Percentiles rank a stretch among this genome's conserved stretches.
Evolutionary conservation across 92 coral and sea anemone species (phyloP).

Genomic region (Isaurus tuberculatus): DNA sequence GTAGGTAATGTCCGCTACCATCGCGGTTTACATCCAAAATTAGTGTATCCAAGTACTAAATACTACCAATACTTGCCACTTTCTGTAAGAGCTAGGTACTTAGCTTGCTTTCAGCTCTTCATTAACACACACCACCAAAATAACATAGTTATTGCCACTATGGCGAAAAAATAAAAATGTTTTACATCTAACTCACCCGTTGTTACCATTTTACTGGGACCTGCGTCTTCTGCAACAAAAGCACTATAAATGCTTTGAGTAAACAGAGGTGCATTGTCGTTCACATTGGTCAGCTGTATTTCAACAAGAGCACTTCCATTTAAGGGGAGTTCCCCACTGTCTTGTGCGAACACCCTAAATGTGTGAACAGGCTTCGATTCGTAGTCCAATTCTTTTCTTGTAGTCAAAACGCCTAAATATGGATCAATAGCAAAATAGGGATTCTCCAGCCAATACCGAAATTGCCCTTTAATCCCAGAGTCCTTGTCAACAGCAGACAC

Average conservation of each 20-base stretch:
- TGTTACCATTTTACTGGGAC: slow-evolving; percentile 75
- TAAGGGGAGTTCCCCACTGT: slow-evolving; percentile 79
- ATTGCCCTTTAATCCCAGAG: slow-evolving; percentile 90
- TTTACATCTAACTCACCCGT: slow-evolving; percentile 70
- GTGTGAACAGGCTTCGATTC: slow-evolving; percentile 71
- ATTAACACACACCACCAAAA: too few species aligned
- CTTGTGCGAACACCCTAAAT: slow-evolving; percentile 83
- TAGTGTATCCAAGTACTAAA: too few species aligned
- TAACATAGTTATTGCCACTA: too few species aligned
- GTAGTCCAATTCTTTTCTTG: slow-evolving; percentile 76
- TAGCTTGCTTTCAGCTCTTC: too few species aligned
- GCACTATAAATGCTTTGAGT: slow-evolving; percentile 75
- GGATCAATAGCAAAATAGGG: slow-evolving; percentile 79
- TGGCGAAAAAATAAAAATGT: too few species aligned
- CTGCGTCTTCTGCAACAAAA: slow-evolving; percentile 87
- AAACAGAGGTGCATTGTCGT: slow-evolving; percentile 90
- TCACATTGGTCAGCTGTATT: slow-evolving; percentile 84
- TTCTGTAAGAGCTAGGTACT: too few species aligned
- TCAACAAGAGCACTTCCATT: slow-evolving; percentile 82
- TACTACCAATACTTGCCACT: too few species aligned
- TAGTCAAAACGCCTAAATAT: slow-evolving; percentile 85
- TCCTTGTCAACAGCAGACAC: slow-evolving; percentile 93
- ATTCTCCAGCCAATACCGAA: slow-evolving; percentile 71
- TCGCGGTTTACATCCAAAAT: too few species aligned
- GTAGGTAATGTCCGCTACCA: too few species aligned